These are phyloP conservation scores for Cyphomyrus plagiostoma DNA, from an alignment of 2,113 vertebrate genomes.

Conservation along the genomic window DNA sequence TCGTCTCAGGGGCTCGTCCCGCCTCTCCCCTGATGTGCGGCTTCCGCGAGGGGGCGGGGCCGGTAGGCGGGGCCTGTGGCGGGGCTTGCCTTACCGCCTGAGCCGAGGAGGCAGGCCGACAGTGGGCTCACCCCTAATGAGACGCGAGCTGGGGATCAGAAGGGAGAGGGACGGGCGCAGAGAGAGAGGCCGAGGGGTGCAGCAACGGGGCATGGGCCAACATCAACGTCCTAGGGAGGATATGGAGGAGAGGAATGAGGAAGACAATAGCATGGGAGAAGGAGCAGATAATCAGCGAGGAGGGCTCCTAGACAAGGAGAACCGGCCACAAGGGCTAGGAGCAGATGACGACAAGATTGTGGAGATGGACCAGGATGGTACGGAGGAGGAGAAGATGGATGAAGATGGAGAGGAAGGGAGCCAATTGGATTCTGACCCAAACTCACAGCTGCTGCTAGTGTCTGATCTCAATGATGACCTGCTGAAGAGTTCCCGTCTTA, in stretches of 20 bases:
- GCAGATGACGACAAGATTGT: constrained; percentile 18
- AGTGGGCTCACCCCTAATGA: constrained; percentile 25
- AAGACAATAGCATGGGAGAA: constrained; percentile 43
- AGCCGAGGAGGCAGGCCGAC: constrained; percentile 26
- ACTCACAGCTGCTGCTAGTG: constrained; percentile 18
- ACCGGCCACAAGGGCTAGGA: constrained; percentile 69
- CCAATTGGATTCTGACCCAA: neutral
- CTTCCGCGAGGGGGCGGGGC: constrained; percentile 48
- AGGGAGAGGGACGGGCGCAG: constrained; percentile 41
- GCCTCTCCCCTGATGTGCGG: constrained; percentile 62
- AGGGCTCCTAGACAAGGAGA: constrained; percentile 70
- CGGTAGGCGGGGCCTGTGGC: constrained; percentile 30
- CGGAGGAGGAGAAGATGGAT: constrained; percentile 35
- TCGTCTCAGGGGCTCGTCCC: constrained; percentile 44
- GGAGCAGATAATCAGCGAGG: constrained; percentile 49
- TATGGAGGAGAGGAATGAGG: constrained; percentile 35
- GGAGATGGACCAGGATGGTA: constrained; percentile 32
- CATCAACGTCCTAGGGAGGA: constrained; percentile 45
- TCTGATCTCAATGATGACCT: constrained; percentile 32
- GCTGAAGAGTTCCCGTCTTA: constrained; percentile 67
- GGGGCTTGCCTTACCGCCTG: constrained; percentile 31
- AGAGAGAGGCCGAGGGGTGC: constrained; percentile 54
- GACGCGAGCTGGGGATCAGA: constrained; percentile 31
- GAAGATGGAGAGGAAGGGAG: constrained; percentile 21
- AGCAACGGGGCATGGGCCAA: constrained; percentile 50